These are phyloP conservation scores for Seira musarum DNA, from an alignment of 2,888 invertebrate genomes.

Conservation along the genomic window DNA sequence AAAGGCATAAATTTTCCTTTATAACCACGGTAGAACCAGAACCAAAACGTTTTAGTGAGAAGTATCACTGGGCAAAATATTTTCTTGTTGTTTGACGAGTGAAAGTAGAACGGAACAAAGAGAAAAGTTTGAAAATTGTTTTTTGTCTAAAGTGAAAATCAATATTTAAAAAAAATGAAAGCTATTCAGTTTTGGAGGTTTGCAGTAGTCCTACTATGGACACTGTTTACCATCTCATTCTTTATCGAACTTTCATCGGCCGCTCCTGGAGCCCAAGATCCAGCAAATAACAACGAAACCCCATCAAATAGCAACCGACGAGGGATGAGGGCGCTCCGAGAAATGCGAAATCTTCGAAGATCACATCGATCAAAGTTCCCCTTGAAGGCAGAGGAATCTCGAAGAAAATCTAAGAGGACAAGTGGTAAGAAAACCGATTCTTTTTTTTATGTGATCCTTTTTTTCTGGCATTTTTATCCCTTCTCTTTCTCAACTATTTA, in stretches of 20 bases:
- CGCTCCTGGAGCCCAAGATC: constrained; percentile 40
- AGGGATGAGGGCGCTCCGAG: constrained; percentile 51
- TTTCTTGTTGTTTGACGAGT: not conserved
- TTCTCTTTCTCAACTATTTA: not conserved
- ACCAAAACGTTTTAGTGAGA: not conserved
- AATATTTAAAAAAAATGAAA: constrained; percentile 60
- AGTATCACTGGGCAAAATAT: not conserved
- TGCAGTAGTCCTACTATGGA: constrained; percentile 54
- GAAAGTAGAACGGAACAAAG: not conserved
- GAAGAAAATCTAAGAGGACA: constrained; percentile 65
- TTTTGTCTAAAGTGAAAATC: no score
- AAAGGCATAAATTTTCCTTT: constrained; percentile 12
- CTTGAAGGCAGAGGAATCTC: constrained; percentile 60
- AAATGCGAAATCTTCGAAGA: constrained; percentile 58
- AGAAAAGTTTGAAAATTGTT: no score
- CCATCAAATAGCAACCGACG: constrained; percentile 20
- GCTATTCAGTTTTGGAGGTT: constrained; percentile 51
- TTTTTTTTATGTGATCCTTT: constrained; percentile 13
- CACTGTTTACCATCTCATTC: constrained; percentile 46
- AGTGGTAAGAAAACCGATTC: constrained; percentile 60
- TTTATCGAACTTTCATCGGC: constrained; percentile 50
- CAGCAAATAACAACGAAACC: constrained; percentile 11
- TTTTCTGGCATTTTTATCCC: not conserved
- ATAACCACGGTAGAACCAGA: not conserved
- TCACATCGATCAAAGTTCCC: constrained; percentile 66